Conservation (phyloP, 2,113 vertebrate species). For the Melanocharis versteri region DNA sequence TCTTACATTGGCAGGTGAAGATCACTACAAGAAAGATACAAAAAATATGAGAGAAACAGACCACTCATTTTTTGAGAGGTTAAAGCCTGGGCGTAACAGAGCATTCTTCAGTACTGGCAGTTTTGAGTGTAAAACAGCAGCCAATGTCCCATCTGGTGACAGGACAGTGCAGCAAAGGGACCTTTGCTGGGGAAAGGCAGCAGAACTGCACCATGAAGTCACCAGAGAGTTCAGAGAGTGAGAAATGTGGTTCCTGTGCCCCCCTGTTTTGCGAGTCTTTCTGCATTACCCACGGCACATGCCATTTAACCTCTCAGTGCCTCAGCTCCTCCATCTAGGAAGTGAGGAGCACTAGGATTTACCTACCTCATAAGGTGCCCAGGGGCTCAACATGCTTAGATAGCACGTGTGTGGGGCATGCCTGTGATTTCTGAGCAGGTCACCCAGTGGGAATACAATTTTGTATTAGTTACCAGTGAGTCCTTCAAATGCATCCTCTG, state of each 20-base stretch:
- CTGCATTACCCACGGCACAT: rapidly evolving
- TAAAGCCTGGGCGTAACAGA: neutral
- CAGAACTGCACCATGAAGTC: neutral
- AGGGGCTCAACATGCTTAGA: neutral
- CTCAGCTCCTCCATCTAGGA: neutral
- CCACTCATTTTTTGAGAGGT: neutral
- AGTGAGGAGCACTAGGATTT: neutral
- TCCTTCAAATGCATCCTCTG: neutral
- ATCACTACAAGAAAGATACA: neutral
- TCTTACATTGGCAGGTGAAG: neutral
- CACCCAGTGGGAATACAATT: neutral
- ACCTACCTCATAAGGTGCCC: neutral
- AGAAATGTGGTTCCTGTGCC: neutral
- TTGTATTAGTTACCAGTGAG: neutral
- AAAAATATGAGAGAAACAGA: neutral
- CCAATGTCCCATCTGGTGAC: rapidly evolving
- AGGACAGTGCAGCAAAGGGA: neutral
- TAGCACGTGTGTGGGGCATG: rapidly evolving
- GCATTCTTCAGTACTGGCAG: neutral
- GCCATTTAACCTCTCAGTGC: slow-evolving; percentile 9
- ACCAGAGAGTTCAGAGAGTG: neutral
- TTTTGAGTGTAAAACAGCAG: neutral
- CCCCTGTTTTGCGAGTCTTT: neutral
- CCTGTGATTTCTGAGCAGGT: neutral
- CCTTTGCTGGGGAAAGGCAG: neutral